Evolutionary conservation across 2,888 invertebrate species (phyloP), one percentile per base, ranked within the genome.

Genomic region (Spodoptera exigua): DNA sequence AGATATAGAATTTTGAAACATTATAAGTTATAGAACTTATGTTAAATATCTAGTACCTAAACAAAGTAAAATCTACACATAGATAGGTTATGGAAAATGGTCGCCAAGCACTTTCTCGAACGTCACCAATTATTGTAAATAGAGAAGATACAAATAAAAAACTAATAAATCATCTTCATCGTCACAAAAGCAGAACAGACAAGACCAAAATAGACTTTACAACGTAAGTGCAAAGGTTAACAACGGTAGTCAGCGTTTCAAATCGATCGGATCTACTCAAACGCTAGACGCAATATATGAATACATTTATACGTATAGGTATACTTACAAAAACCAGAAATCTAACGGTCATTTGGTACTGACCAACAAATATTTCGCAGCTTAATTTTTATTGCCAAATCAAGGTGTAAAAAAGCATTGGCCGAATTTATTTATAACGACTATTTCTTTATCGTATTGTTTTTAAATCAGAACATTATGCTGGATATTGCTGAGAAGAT

Each of bases 221-320:
- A 45, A 13, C 27, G 39, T 51, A 11, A 58, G 63, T 58, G 36
- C 68, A 75, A 78, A 78, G 61, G 76, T 75, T 36, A 68, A 32
- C 52, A 60, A 61, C 63, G 59, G 67, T 48, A 54, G 59, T 40
- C 16, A 35, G 17, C 32, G 43, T 48, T 47, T 34, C 46, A 21
- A 66, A 70, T 75, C 53, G 49, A 67, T 77, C 40, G 7, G 51
- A 60, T 59, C 39, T 13, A 48, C 40, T 32, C 46, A 60, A 32
- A 32, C 52, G 36, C 16, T 62, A 46, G 32, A 41, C 2, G 14
- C 21, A 44, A 39, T 27, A 63, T n/a, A n/a, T n/a, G n/a, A n/a
- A n/a, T n/a, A n/a, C n/a, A n/a, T n/a, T n/a, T n/a, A n/a, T 40
- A 17, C 43, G 47, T 58, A 13, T 66, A 34, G 18, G 17, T 39